Evolutionary conservation across 2,888 invertebrate species (phyloP).

Genomic region (Ferdinandea cuprea): DNA sequence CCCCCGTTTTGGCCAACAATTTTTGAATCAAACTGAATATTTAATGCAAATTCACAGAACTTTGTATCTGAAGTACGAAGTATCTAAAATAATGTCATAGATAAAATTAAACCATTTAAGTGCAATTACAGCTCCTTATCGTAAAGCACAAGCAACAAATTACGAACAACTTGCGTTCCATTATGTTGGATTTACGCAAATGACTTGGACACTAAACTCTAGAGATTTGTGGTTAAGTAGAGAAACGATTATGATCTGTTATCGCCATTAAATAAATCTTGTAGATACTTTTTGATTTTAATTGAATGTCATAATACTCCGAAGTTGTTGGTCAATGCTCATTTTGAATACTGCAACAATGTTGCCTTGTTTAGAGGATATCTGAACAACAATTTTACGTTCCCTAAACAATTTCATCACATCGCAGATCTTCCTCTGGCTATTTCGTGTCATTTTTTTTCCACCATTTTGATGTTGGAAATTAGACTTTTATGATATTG

Average conservation of each 20-base stretch:
- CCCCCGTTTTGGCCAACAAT: no score
- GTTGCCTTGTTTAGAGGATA: constrained; percentile 33
- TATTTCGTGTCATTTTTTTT: constrained; percentile 18
- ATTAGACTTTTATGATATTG: constrained; percentile 49
- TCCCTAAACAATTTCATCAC: constrained; percentile 55
- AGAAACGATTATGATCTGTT: constrained; percentile 19
- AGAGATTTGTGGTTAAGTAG: background rate
- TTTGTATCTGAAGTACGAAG: no score
- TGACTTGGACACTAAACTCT: constrained; percentile 11
- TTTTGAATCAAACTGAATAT: no score
- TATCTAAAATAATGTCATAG: no score
- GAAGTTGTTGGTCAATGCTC: constrained; percentile 47
- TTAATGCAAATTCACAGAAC: no score
- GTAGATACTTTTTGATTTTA: constrained; percentile 9
- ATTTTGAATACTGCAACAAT: constrained; percentile 56
- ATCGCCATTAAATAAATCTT: constrained; percentile 41
- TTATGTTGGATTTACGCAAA: background rate
- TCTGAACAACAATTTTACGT: constrained; percentile 44
- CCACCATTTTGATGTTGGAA: constrained; percentile 24
- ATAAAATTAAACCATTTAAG: no score
- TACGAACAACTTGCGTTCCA: no score
- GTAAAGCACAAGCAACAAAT: no score
- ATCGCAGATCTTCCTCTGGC: constrained; percentile 11
- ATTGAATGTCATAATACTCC: constrained; percentile 44
- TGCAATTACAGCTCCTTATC: no score